Conservation (phyloP, 2,888 invertebrate species). For the Chironomus riparius region DNA sequence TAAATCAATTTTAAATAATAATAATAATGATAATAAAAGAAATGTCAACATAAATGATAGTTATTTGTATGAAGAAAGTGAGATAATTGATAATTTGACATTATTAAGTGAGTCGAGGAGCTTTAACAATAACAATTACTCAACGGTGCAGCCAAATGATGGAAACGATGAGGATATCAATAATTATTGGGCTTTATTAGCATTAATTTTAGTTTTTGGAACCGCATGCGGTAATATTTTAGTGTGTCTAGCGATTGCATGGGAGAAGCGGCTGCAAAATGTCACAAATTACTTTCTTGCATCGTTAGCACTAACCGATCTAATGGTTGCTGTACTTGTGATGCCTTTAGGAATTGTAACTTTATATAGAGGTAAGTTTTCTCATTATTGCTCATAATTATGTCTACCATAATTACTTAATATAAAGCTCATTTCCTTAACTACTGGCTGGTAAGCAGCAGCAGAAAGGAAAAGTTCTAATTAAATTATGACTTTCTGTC, state of each 20-base stretch:
- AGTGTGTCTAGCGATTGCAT: conserved; percentile 86
- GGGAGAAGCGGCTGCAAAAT: conserved; percentile 87
- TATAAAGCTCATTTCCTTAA: neutral
- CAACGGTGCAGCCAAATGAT: neutral
- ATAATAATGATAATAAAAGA: neutral
- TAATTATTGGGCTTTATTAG: conserved; percentile 77
- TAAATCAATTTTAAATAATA: neutral
- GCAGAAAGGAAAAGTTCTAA: too few relatives aligned
- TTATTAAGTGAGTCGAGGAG: neutral
- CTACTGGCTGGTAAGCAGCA: neutral
- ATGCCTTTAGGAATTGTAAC: conserved; percentile 90
- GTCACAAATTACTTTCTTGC: conserved; percentile 95
- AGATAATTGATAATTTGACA: neutral
- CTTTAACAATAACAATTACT: neutral
- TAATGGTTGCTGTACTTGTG: conserved; percentile 87
- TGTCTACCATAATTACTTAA: neutral
- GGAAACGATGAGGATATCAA: conserved; percentile 34
- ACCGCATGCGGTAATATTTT: conserved; percentile 89
- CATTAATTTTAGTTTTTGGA: conserved; percentile 67
- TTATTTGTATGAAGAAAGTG: neutral
- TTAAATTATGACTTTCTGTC: too few relatives aligned
- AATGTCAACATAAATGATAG: neutral
- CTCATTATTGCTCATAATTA: neutral
- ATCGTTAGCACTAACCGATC: conserved; percentile 90
- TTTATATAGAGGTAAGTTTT: conserved; percentile 63